A percentile compares a stretch with the other conserved stretches of the same genome.
These are phyloP conservation scores for Pyralis farinalis DNA, from an alignment of 2,888 invertebrate species.

Conservation along the genomic window DNA sequence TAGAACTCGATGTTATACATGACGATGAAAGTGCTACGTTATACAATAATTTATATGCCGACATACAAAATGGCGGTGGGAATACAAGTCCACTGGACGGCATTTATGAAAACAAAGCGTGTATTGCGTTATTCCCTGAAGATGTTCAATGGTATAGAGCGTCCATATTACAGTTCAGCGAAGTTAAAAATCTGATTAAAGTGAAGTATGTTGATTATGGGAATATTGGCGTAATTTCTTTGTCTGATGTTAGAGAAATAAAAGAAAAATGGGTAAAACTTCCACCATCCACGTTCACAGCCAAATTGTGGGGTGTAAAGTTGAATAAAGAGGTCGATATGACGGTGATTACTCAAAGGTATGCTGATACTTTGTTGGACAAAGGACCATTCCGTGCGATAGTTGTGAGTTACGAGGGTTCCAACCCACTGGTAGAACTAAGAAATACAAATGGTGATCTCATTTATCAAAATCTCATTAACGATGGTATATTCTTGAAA, in stretches of 20 bases:
- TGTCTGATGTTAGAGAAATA: constrained; percentile 69
- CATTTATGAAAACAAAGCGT: constrained; percentile 76
- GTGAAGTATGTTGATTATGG: constrained; percentile 90
- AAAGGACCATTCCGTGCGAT: constrained; percentile 53
- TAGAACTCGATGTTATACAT: constrained; percentile 56
- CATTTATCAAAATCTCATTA: constrained; percentile 48
- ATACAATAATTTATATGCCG: constrained; percentile 69
- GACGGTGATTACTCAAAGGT: constrained; percentile 42
- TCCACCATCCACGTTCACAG: constrained; percentile 76
- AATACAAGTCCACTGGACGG: constrained; percentile 62
- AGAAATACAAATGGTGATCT: constrained; percentile 40
- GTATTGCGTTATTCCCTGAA: constrained; percentile 81
- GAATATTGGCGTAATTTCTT: constrained; percentile 78
- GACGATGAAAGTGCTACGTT: constrained; percentile 54
- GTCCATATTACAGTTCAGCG: constrained; percentile 76
- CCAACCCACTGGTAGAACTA: constrained; percentile 49
- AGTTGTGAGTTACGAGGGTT: constrained; percentile 33
- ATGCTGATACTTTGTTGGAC: constrained; percentile 44
- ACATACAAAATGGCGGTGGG: constrained; percentile 66
- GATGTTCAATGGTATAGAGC: constrained; percentile 89
- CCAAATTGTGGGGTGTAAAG: constrained; percentile 57
- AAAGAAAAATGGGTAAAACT: constrained; percentile 67
- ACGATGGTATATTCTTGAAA: constrained; percentile 30
- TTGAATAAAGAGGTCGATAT: constrained; percentile 49
- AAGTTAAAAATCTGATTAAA: constrained; percentile 62